A percentile compares a stretch with the other conserved stretches of the same genome.
Conservation (phyloP, 2,888 invertebrate species). For the Drosophila nigritarsus region DNA sequence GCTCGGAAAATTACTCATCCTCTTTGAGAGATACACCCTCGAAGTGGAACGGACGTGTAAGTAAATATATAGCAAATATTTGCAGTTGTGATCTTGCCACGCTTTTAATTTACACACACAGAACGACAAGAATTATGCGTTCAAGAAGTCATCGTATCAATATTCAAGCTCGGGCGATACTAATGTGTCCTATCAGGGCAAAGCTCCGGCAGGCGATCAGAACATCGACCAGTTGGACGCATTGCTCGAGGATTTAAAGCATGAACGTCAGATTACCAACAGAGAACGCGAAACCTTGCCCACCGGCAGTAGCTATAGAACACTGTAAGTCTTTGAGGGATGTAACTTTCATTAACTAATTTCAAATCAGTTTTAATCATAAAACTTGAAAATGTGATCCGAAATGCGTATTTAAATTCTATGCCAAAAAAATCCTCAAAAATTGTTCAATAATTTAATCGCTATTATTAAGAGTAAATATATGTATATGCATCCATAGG, state of each 20-base stretch:
- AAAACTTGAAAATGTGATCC: not conserved
- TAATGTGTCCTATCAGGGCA: conserved; percentile 70
- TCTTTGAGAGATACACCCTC: conserved; percentile 77
- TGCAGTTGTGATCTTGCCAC: not conserved
- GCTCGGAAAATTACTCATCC: conserved; percentile 83
- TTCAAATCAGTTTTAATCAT: not conserved
- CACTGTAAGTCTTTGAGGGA: conserved; percentile 73
- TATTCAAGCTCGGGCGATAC: conserved; percentile 82
- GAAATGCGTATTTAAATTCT: not conserved
- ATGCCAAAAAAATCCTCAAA: not conserved
- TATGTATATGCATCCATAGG: conserved; percentile 42
- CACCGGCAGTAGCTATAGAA: conserved; percentile 75
- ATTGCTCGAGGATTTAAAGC: conserved; percentile 90
- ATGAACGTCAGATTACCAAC: conserved; percentile 83
- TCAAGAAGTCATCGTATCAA: conserved; percentile 84
- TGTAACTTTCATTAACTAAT: not conserved
- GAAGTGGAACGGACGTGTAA: conserved; percentile 80
- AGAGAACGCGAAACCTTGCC: conserved; percentile 68
- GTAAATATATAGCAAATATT: conserved; percentile 1
- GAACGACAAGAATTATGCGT: conserved; percentile 83
- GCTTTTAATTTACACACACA: conserved; percentile 32
- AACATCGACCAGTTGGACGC: conserved; percentile 92
- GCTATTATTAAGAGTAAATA: not conserved
- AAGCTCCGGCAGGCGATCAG: conserved; percentile 82
- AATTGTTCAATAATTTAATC: not conserved